Conservation (phyloP, 2,797 vertebrate genomes). For the Sebastes melanostomus region DNA sequence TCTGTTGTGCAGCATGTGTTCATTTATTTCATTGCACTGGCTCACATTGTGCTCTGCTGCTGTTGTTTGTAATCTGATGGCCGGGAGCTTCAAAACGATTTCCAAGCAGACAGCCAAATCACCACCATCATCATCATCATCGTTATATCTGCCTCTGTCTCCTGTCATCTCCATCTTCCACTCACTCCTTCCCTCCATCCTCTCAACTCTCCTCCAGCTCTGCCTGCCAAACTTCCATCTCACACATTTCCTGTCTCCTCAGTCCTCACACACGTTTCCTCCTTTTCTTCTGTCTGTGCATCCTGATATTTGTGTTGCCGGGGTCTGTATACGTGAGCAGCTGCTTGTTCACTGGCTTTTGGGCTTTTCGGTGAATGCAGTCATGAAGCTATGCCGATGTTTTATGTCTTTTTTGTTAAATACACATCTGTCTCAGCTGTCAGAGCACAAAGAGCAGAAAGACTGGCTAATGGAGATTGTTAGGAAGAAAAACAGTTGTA, state of each 20-base stretch:
- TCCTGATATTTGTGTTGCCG: conserved; percentile 32
- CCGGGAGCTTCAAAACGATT: conserved; percentile 11
- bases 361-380: not conserved
- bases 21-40: not conserved
- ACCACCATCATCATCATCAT: not conserved
- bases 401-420: not conserved
- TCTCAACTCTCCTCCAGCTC: conserved; percentile 18
- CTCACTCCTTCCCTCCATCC: conserved; percentile 11
- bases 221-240: conserved; percentile 45
- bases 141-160: conserved; percentile 20
- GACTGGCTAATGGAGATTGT: conserved; percentile 4
- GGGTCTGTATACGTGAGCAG: conserved; percentile 9
- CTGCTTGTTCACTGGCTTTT: conserved; percentile 14
- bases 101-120: conserved; percentile 26
- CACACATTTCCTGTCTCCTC: conserved; percentile 26
- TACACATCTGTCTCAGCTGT: conserved; percentile 36
- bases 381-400: not conserved
- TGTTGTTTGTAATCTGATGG: conserved; percentile 10
- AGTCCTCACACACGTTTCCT: not conserved
- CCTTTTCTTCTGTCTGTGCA: not conserved
- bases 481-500: not conserved
- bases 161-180: conserved; percentile 30
- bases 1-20: not conserved
- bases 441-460: not conserved
- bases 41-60: not conserved